Conservation (phyloP, 2,113 vertebrate species). For the Onychostruthus taczanowskii region DNA sequence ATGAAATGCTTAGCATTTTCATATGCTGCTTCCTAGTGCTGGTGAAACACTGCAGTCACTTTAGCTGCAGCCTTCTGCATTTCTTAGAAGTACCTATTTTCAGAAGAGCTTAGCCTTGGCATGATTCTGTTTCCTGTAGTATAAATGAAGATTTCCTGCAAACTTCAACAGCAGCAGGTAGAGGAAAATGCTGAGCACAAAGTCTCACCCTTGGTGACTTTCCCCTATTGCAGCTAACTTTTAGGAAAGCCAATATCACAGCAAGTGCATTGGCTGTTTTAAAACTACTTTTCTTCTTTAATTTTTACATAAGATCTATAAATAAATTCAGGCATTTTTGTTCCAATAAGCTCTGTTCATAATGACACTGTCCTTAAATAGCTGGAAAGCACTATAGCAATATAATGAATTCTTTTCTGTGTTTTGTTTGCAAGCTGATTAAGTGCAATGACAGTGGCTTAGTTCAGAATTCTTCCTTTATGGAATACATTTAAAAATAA, state of each 20-base stretch:
- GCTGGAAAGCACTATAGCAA: constrained; percentile 5
- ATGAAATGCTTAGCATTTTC: neutral
- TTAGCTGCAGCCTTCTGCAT: neutral
- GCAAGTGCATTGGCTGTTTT: neutral
- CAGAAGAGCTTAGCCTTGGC: neutral
- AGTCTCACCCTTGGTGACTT: neutral
- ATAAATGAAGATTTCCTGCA: neutral
- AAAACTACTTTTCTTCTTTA: neutral
- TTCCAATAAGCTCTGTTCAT: constrained; percentile 41
- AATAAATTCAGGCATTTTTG: constrained; percentile 41
- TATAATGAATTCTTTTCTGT: constrained; percentile 55
- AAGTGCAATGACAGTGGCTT: constrained; percentile 52
- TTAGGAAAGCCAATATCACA: neutral
- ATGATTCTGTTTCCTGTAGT: neutral
- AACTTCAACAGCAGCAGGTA: neutral
- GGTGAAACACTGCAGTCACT: neutral
- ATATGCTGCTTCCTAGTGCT: neutral
- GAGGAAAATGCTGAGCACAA: neutral
- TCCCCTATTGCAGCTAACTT: neutral
- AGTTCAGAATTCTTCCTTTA: constrained; percentile 42
- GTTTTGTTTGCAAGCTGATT: constrained; percentile 30
- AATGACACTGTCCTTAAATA: constrained; percentile 30
- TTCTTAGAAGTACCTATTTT: neutral
- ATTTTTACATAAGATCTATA: neutral
- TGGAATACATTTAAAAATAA: constrained; percentile 64